phyloP scores from a whole-genome alignment of 2,888 invertebrate genomes.

The Drosophila greeni region DNA sequence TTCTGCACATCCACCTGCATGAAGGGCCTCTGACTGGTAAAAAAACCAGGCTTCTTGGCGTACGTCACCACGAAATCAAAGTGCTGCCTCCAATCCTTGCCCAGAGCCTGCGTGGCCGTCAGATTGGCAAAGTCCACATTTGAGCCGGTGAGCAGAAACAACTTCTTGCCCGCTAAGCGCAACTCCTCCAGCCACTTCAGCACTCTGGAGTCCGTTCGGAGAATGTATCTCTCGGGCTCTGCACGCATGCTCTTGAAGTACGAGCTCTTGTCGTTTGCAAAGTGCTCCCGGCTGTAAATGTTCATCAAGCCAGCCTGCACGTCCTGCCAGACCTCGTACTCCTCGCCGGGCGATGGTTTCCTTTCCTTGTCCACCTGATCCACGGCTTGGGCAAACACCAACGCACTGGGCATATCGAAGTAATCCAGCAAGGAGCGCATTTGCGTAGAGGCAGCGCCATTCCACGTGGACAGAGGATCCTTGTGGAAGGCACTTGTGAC shows the following conservation, averaged over 20 bases:
- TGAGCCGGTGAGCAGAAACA: constrained; percentile 87
- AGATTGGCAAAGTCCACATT: constrained; percentile 85
- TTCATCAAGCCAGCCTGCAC: constrained; percentile 82
- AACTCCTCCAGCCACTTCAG: constrained; percentile 82
- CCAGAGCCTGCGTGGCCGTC: constrained; percentile 83
- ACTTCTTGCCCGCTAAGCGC: constrained; percentile 80
- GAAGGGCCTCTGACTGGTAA: constrained; percentile 81
- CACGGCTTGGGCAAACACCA: constrained; percentile 84
- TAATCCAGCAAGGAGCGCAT: constrained; percentile 85
- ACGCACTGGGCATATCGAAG: constrained; percentile 84
- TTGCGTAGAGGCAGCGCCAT: constrained; percentile 81
- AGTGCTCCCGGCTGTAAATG: constrained; percentile 82
- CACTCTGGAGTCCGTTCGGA: constrained; percentile 80
- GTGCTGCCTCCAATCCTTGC: constrained; percentile 82
- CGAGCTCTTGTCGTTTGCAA: constrained; percentile 80
- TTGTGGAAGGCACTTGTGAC: constrained; percentile 80
- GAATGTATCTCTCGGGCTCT: constrained; percentile 82
- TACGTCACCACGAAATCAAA: constrained; percentile 84
- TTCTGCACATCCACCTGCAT: constrained; percentile 78
- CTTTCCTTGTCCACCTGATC: constrained; percentile 82
- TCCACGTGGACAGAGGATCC: constrained; percentile 82
- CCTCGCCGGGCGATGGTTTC: constrained; percentile 24
- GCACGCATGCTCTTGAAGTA: constrained; percentile 83
- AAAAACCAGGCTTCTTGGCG: constrained; percentile 88
- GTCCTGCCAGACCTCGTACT: constrained; percentile 84